phyloP scores from a whole-genome alignment of 2,797 vertebrate genomes.

The Natrix natrix region DNA sequence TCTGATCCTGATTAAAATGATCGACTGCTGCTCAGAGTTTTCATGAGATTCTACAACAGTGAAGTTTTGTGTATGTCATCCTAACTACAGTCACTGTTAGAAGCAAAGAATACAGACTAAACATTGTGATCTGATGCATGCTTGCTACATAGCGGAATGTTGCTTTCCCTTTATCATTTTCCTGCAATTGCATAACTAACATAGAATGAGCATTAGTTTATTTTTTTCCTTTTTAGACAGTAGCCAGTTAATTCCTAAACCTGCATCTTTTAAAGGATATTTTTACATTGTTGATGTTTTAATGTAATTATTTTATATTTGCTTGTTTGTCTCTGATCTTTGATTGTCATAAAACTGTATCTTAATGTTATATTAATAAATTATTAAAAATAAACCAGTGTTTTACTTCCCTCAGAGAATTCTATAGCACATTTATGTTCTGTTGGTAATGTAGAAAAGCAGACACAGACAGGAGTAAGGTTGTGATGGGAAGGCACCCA shows the following conservation, averaged over 20 bases:
- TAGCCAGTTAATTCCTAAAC: background rate
- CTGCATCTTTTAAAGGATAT: background rate
- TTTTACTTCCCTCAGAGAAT: conserved; percentile 36
- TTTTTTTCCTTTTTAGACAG: conserved; percentile 18
- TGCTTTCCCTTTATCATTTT: background rate
- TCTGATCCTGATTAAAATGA: background rate
- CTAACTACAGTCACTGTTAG: background rate
- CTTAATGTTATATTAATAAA: conserved; percentile 28
- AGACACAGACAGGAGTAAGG: no score
- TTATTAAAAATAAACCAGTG: conserved; percentile 43
- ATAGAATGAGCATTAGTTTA: background rate
- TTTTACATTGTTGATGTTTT: background rate
- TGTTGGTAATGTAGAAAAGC: background rate
- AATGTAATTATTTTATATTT: background rate
- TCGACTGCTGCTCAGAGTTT: background rate
- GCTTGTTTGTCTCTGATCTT: background rate
- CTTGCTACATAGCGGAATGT: background rate
- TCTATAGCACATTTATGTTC: conserved; percentile 27
- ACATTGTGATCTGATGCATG: background rate
- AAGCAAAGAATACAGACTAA: background rate
- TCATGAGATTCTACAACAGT: background rate
- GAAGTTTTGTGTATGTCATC: background rate
- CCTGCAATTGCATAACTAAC: background rate
- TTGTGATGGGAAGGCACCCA: no score
- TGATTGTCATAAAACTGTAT: background rate